These are phyloP conservation scores for Agrochola macilenta DNA, from an alignment of 2,888 invertebrate genomes.

Conservation along the genomic window DNA sequence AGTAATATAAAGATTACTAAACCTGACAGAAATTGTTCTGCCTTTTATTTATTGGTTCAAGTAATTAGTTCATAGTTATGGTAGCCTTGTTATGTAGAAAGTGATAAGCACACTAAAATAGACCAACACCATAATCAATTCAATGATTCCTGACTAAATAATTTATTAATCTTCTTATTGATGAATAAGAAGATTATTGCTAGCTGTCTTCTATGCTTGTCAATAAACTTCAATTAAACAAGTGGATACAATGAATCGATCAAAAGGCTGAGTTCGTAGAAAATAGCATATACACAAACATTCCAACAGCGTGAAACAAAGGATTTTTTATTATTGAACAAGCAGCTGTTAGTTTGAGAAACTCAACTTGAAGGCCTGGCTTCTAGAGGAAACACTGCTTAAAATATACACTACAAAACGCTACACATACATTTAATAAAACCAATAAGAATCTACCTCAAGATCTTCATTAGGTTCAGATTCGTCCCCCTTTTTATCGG, in stretches of 20 bases:
- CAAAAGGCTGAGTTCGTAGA: background rate
- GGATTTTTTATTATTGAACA: background rate
- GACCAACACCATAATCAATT: background rate
- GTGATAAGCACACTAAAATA: slow-evolving; percentile 1
- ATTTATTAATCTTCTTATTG: background rate
- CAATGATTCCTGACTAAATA: background rate
- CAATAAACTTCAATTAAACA: slow-evolving; percentile 13
- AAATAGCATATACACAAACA: background rate
- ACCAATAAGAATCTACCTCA: slow-evolving; percentile 75
- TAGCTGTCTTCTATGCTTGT: background rate
- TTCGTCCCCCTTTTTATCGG: slow-evolving; percentile 73
- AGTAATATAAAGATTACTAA: background rate
- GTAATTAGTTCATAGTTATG: background rate
- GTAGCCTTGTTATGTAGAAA: background rate
- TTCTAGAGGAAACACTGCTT: background rate
- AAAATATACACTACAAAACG: background rate
- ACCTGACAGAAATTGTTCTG: background rate
- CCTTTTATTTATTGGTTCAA: slow-evolving; percentile 7
- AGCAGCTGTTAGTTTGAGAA: background rate
- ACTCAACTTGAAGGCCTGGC: background rate
- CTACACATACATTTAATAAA: background rate
- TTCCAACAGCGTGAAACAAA: slow-evolving; percentile 3
- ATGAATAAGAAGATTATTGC: no score
- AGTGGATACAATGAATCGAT: background rate
- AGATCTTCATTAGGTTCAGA: slow-evolving; percentile 80